A percentile compares a stretch with the other conserved stretches of the same genome.
Evolutionary conservation across 2,113 vertebrate genomes (phyloP).

Genomic region (Hypocryptadius cinnamomeus): DNA sequence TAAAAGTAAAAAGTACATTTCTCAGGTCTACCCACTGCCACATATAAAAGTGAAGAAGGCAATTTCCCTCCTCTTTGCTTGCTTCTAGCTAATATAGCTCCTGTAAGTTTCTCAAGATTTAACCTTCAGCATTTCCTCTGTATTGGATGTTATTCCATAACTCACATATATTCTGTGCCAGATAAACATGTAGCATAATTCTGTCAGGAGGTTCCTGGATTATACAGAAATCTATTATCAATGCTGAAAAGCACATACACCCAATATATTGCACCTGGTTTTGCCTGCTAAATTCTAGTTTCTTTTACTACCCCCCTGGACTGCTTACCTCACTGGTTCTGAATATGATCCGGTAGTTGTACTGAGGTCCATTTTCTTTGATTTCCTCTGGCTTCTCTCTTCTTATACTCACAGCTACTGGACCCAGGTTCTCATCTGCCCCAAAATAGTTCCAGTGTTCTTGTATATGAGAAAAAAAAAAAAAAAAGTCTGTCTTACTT

Average conservation of each 20-base stretch:
- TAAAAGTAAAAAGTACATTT: background rate
- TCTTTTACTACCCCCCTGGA: background rate
- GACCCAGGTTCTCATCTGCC: constrained; percentile 87
- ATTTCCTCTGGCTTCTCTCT: constrained; percentile 92
- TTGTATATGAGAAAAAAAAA: constrained; percentile 34
- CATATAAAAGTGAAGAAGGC: background rate
- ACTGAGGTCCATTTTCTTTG: constrained; percentile 89
- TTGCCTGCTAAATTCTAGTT: background rate
- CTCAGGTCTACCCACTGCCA: background rate
- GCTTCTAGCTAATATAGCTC: background rate
- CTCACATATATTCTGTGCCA: background rate
- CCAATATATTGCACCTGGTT: background rate
- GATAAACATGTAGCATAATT: background rate
- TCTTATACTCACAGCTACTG: constrained; percentile 90
- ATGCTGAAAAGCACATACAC: background rate
- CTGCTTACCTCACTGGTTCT: constrained; percentile 90
- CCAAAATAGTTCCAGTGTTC: constrained; percentile 98
- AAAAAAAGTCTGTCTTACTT: background rate
- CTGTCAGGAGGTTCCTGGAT: background rate
- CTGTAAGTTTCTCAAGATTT: background rate
- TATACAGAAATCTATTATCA: background rate
- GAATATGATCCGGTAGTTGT: constrained; percentile 93
- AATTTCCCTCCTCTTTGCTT: background rate
- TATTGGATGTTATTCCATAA: background rate
- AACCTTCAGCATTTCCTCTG: background rate